These are phyloP conservation scores for Astropecten irregularis DNA, from an alignment of 53 echinoderm and acorn worm species.

Conservation along the genomic window DNA sequence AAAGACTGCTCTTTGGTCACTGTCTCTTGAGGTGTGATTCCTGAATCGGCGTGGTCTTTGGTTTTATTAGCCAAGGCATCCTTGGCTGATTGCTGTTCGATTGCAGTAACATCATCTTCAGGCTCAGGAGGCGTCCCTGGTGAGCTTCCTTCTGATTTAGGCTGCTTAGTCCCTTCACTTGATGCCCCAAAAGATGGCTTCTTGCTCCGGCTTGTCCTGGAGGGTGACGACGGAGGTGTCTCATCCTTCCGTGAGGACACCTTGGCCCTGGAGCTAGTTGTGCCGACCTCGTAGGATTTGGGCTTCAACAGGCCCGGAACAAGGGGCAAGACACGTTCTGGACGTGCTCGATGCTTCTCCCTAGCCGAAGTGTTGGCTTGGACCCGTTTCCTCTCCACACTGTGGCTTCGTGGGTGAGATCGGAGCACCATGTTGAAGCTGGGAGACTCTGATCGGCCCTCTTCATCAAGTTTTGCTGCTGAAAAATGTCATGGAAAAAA, in stretches of 20 bases:
- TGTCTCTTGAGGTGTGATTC: neutral
- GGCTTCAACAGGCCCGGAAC: conserved; percentile 32
- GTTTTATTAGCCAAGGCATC: conserved; percentile 33
- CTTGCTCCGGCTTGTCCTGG: conserved; percentile 39
- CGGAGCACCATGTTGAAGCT: conserved; percentile 38
- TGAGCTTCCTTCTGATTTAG: conserved; percentile 33
- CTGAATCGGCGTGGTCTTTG: neutral
- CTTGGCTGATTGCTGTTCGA: conserved; percentile 28
- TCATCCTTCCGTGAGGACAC: conserved; percentile 30
- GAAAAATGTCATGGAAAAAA: too few species aligned
- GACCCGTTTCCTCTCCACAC: conserved; percentile 55
- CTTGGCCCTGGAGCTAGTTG: conserved; percentile 71
- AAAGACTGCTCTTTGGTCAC: neutral
- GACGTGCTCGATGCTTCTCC: conserved; percentile 63
- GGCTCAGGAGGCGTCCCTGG: neutral
- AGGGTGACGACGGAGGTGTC: conserved; percentile 44
- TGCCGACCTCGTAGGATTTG: conserved; percentile 74
- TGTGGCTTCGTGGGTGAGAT: conserved; percentile 61
- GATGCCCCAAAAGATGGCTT: conserved; percentile 10
- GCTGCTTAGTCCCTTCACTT: conserved; percentile 3
- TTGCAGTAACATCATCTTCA: neutral
- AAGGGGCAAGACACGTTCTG: conserved; percentile 44
- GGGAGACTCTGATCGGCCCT: conserved; percentile 6
- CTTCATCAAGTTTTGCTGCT: conserved; percentile 11
- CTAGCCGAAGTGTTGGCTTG: conserved; percentile 70